A percentile compares a stretch with the other conserved stretches of the same genome.
These are phyloP conservation scores for Sminthopsis crassicaudata DNA, from an alignment of 2,113 vertebrate genomes.

Conservation along the genomic window DNA sequence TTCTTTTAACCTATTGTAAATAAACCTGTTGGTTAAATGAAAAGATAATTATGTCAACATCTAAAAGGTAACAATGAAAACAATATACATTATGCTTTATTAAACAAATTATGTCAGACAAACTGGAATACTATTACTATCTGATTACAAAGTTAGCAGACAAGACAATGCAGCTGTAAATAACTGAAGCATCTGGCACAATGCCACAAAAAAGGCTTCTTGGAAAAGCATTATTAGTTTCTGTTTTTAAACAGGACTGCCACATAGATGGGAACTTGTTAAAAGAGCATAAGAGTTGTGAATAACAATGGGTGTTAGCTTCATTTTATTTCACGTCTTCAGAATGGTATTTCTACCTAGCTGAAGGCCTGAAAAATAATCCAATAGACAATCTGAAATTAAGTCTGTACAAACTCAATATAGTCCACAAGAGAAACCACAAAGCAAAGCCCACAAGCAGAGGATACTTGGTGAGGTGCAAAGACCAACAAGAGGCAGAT, in stretches of 20 bases:
- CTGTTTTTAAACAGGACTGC: constrained; percentile 38
- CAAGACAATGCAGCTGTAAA: constrained; percentile 58
- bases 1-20: constrained; percentile 56
- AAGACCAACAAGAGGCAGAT: neutral
- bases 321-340: constrained; percentile 28
- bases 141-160: constrained; percentile 67
- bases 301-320: constrained; percentile 14
- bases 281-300: constrained; percentile 21
- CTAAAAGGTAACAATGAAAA: constrained; percentile 56
- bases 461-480: neutral
- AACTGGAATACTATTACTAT: constrained; percentile 66
- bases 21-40: constrained; percentile 36
- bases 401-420: constrained; percentile 6
- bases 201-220: constrained; percentile 30
- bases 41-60: constrained; percentile 12
- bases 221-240: constrained; percentile 35
- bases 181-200: constrained; percentile 46
- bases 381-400: neutral
- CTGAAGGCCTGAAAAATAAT: neutral
- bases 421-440: neutral
- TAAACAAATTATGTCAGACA: constrained; percentile 74
- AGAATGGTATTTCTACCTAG: neutral
- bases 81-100: constrained; percentile 72
- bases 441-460: neutral
- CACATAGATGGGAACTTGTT: constrained; percentile 27